Evolutionary conservation across 2,888 invertebrate species (phyloP), one percentile per base, ranked within the genome.

Genomic region (Zootermopsis nevadensis): DNA sequence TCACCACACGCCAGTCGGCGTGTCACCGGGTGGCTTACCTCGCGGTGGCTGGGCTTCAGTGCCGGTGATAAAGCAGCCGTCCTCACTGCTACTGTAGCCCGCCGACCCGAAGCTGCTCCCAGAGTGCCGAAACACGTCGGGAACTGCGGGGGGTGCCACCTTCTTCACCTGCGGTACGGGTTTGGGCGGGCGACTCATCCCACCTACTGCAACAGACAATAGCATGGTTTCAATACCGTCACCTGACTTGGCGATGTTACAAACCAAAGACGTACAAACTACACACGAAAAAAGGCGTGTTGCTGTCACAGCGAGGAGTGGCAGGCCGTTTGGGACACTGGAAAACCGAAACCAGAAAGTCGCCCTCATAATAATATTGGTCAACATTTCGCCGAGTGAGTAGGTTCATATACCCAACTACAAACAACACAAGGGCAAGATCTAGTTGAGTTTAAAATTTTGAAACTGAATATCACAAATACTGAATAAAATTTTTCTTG

Each of bases 71-170:
- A 93, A 94, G 79, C 93, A 92, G 87, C 94, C 93, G 89, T 95
- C 95, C 22, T 87, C 88, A 86, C 94, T 94, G 86, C 94, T 94
- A 84, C 95, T 94, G 89, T 95, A 95, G 84, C 95, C 95, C 42
- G 94, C 94, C 60, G 93, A 93, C 85, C 95, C 95, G 90, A 95
- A 95, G 88, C 94, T 94, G 89, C 94, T 94, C 83, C 95, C 95
- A 80, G 95, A 95, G 90, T 95, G 95, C 84, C 96, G 93, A 90
- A 95, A 91, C 31, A 87, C 88, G 89, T 95, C 94, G 79, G 96
- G 96, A 86, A 96, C 95, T 82, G 96, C 95, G 74, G 96, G 96
- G 87, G 97, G 97, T 87, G 97, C 95, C 89, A 97, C 97, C 91
- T 96, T 96, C 91, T 97, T 97, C 88, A 95, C 96, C 91, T 96